A percentile compares a stretch with the other conserved stretches of the same genome.
These are phyloP conservation scores for Lepidothrix coronata DNA, from an alignment of 2,113 vertebrate species.

Conservation along the genomic window DNA sequence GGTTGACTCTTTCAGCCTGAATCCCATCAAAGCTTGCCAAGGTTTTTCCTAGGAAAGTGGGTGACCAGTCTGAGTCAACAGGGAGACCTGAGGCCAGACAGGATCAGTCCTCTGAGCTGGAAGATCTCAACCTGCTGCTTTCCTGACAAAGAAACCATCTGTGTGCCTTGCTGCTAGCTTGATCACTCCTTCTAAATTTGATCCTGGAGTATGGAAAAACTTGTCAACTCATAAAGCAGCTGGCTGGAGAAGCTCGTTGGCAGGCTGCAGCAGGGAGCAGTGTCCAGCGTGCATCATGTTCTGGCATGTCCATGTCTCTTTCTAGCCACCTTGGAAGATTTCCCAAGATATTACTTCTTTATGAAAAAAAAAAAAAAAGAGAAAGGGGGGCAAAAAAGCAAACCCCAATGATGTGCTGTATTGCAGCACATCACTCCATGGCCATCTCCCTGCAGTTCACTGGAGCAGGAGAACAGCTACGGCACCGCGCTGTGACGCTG, in stretches of 20 bases:
- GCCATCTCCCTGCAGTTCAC: neutral
- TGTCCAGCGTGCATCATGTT: neutral
- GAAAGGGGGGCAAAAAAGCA: neutral
- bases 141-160: slow-evolving; percentile 43
- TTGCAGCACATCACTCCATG: neutral
- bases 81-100: neutral
- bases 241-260: neutral
- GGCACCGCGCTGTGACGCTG: fast-evolving
- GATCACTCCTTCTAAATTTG: neutral
- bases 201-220: neutral
- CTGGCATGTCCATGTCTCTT: neutral
- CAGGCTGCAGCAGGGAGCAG: neutral
- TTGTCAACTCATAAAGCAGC: neutral
- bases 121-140: neutral
- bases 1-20: neutral
- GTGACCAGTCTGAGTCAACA: neutral
- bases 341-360: neutral
- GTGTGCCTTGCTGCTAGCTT: neutral
- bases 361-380: neutral
- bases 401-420: neutral
- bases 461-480: neutral
- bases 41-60: neutral
- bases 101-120: neutral
- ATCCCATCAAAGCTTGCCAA: neutral
- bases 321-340: neutral